phyloP scores from a whole-genome alignment of 1,140 invertebrate species.

The Magallana ariakensis region DNA sequence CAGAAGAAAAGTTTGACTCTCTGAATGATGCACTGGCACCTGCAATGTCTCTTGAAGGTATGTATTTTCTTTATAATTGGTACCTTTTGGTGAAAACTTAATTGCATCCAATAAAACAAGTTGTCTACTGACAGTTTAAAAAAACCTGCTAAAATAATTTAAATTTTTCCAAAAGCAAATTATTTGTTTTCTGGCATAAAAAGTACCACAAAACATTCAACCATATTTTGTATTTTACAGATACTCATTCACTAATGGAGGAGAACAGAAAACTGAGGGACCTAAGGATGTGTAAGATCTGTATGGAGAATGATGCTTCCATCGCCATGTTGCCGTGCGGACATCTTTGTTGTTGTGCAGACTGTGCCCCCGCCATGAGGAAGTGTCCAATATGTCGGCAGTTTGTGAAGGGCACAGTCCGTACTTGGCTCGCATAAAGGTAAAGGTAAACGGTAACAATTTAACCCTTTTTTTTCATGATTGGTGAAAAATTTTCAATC shows the following conservation, averaged over 20 bases:
- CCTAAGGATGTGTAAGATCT: slow-evolving; percentile 92
- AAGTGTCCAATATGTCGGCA: slow-evolving; percentile 90
- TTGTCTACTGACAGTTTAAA: too few species aligned
- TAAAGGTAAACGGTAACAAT: neutral
- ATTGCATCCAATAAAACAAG: too few species aligned
- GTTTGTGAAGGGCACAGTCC: slow-evolving; percentile 62
- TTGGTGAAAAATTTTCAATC: too few species aligned
- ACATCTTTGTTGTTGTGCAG: slow-evolving; percentile 89
- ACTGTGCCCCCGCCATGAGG: slow-evolving; percentile 88
- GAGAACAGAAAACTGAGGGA: slow-evolving; percentile 83
- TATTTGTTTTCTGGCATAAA: too few species aligned
- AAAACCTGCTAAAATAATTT: too few species aligned
- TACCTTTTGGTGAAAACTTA: too few species aligned
- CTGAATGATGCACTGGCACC: neutral
- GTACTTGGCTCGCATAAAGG: slow-evolving; percentile 53
- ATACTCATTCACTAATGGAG: slow-evolving; percentile 49
- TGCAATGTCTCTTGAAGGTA: slow-evolving; percentile 2
- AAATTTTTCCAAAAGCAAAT: too few species aligned
- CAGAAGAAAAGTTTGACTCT: neutral
- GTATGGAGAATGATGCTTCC: slow-evolving; percentile 91
- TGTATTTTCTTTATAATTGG: neutral
- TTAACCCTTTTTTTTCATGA: too few species aligned
- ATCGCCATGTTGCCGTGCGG: slow-evolving; percentile 94
- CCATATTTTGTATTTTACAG: slow-evolving; percentile 38
- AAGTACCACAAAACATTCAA: too few species aligned